Evolutionary conservation across 2,113 vertebrate species (phyloP).

Genomic region (Pogonocichla stellata): DNA sequence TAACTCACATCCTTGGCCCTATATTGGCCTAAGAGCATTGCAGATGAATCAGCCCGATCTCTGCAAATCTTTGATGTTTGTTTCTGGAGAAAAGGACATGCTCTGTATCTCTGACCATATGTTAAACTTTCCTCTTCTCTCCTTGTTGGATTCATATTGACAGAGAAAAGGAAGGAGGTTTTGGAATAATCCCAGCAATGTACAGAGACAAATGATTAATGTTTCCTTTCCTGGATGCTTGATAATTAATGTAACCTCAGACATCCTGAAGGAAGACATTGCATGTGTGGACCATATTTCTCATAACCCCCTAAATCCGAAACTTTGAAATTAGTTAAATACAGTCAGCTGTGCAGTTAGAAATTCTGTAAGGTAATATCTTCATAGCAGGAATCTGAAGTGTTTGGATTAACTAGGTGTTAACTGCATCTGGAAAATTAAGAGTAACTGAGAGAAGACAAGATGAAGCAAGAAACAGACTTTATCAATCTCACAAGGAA

Average conservation of each 20-base stretch:
- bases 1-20: not conserved
- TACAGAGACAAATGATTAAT: slow-evolving; percentile 35
- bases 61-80: not conserved
- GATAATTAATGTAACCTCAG: slow-evolving; percentile 22
- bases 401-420: not conserved
- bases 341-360: not conserved
- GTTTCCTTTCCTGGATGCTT: slow-evolving; percentile 5
- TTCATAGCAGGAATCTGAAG: not conserved
- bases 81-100: not conserved
- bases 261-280: slow-evolving; percentile 8
- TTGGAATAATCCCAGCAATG: slow-evolving; percentile 22
- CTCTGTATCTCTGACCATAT: not conserved
- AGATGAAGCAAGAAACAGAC: not conserved
- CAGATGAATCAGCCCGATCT: not conserved
- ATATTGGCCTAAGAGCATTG: not conserved
- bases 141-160: not conserved
- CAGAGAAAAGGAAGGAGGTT: slow-evolving; percentile 17
- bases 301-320: not conserved
- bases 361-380: not conserved
- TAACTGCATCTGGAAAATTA: not conserved
- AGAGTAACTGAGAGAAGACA: not conserved
- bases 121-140: not conserved
- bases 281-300: not conserved
- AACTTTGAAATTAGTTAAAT: not conserved
- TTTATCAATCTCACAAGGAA: not conserved